These are phyloP conservation scores for Rhagophthalmus giganteus DNA, from an alignment of 2,888 invertebrate species.

Conservation along the genomic window DNA sequence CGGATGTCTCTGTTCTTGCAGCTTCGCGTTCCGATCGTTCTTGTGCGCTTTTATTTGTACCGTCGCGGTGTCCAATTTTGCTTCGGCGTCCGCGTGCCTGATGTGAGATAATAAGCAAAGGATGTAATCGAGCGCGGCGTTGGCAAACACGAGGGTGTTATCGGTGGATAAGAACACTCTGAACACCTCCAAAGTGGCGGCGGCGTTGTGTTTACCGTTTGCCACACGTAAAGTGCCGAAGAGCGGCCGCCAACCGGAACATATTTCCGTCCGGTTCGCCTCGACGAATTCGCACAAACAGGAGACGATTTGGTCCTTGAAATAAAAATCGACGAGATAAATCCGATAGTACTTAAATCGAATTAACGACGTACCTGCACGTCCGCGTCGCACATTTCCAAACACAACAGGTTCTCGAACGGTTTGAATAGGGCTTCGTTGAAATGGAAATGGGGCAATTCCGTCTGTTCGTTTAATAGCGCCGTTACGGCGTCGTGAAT, in stretches of 20 bases:
- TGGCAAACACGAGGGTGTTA: conserved; percentile 90
- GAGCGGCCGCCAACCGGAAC: conserved; percentile 94
- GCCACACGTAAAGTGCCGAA: conserved; percentile 93
- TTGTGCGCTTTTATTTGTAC: conserved; percentile 12
- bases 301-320: conserved; percentile 85
- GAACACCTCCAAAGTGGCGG: conserved; percentile 86
- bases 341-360: not conserved
- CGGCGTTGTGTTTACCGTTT: conserved; percentile 67
- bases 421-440: conserved; percentile 94
- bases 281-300: conserved; percentile 96
- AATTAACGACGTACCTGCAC: conserved; percentile 68
- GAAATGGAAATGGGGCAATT: conserved; percentile 92
- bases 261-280: conserved; percentile 88
- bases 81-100: conserved; percentile 65
- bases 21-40: conserved; percentile 17
- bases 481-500: conserved; percentile 91
- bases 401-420: conserved; percentile 90
- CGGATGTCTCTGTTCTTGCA: conserved; percentile 16
- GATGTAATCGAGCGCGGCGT: conserved; percentile 92
- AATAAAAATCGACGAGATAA: no score
- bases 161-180: conserved; percentile 91
- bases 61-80: conserved; percentile 23
- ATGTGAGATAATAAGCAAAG: conserved; percentile 81
- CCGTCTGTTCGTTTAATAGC: conserved; percentile 82
- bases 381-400: conserved; percentile 91